phyloP scores from a whole-genome alignment of 2,888 invertebrate species.

The Amphipoea oculea region DNA sequence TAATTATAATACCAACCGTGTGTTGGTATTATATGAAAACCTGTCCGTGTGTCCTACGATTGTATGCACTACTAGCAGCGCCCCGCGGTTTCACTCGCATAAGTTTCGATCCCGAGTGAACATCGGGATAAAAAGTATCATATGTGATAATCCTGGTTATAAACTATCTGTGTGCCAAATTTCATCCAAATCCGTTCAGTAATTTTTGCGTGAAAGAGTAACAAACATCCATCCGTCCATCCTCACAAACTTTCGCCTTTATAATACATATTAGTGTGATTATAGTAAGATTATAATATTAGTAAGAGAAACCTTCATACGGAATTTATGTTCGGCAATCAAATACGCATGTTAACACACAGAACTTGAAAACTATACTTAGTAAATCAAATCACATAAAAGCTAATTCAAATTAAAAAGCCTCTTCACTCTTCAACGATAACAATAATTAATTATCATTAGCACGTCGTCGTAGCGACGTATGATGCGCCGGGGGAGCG shows the following conservation, averaged over 20 bases:
- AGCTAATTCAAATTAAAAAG: conserved; percentile 32
- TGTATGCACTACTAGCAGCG: neutral
- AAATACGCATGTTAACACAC: neutral
- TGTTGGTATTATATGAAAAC: neutral
- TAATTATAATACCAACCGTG: neutral
- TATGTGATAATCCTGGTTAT: too few species aligned
- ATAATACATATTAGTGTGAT: too few species aligned
- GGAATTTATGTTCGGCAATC: neutral
- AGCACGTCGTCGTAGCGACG: conserved; percentile 35
- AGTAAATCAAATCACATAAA: conserved; percentile 1
- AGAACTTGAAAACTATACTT: neutral
- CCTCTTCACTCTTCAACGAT: conserved; percentile 42
- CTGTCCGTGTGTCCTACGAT: too few species aligned
- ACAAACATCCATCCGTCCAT: neutral
- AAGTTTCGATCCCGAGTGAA: neutral
- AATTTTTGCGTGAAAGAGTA: neutral
- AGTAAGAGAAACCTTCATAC: neutral
- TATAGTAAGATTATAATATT: neutral
- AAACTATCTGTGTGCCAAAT: too few species aligned
- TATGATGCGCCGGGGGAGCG: conserved; percentile 49
- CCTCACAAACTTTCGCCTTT: neutral
- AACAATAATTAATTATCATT: conserved; percentile 58
- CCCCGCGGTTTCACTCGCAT: neutral
- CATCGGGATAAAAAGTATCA: neutral
- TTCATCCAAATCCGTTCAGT: too few species aligned